Conservation (phyloP, 2,797 vertebrate species). For the Parambassis ranga region DNA sequence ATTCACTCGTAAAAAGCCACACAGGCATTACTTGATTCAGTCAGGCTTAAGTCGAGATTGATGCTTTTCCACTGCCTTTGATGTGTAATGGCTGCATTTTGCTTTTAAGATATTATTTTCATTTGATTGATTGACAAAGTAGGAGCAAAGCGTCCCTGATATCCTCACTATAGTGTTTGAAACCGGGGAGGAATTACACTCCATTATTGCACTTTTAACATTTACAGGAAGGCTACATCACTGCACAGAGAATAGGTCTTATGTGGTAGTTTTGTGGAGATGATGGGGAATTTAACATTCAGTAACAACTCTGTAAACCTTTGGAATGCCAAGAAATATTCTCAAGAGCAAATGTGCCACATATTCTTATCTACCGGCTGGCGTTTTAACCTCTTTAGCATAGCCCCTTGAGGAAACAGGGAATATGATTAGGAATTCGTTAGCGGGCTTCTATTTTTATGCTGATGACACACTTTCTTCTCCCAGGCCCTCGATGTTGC, state of each 20-base stretch:
- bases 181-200: conserved; percentile 36
- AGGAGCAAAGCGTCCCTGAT: conserved; percentile 31
- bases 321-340: conserved; percentile 77
- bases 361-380: conserved; percentile 78
- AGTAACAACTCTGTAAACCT: conserved; percentile 68
- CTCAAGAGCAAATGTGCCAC: conserved; percentile 76
- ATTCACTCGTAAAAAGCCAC: conserved; percentile 61
- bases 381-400: conserved; percentile 82
- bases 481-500: conserved; percentile 69
- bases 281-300: conserved; percentile 71
- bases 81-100: conserved; percentile 53
- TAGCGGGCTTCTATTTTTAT: conserved; percentile 85
- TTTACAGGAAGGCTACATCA: conserved; percentile 48
- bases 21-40: conserved; percentile 46
- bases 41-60: conserved; percentile 49
- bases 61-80: conserved; percentile 35
- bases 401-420: conserved; percentile 77
- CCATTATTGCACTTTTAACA: conserved; percentile 62
- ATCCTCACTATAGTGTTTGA: conserved; percentile 22
- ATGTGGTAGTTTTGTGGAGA: conserved; percentile 34
- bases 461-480: conserved; percentile 86
- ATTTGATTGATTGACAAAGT: conserved; percentile 52
- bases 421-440: conserved; percentile 86
- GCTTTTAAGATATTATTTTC: conserved; percentile 56
- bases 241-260: conserved; percentile 42